Evolutionary conservation across 2,888 invertebrate genomes (phyloP).

Genomic region (Lithophane leautieri): DNA sequence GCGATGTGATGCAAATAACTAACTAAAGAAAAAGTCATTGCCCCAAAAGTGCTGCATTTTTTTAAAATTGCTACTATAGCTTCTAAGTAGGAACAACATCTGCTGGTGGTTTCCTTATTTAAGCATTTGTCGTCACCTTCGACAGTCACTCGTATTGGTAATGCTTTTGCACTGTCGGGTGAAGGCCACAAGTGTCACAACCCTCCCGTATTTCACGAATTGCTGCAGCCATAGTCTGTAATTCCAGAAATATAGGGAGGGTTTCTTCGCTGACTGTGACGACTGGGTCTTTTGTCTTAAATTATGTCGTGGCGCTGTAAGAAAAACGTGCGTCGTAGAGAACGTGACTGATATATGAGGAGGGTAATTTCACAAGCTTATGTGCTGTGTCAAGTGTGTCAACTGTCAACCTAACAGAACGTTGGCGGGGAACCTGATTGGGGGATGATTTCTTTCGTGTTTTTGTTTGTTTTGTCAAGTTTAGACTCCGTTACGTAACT

Average conservation of each 20-base stretch:
- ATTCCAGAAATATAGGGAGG: background rate
- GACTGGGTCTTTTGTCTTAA: background rate
- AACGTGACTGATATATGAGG: slow-evolving; percentile 47
- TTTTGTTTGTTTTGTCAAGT: slow-evolving; percentile 32
- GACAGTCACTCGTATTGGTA: background rate
- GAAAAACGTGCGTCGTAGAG: slow-evolving; percentile 26
- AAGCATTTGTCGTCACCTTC: background rate
- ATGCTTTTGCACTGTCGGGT: background rate
- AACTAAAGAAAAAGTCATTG: no score
- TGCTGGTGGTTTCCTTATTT: background rate
- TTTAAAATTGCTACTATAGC: no score
- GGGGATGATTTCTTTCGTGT: slow-evolving; percentile 28
- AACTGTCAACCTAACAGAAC: slow-evolving; percentile 25
- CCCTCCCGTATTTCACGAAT: background rate
- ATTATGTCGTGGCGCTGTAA: background rate
- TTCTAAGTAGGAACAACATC: no score
- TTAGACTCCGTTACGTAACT: background rate
- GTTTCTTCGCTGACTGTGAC: background rate
- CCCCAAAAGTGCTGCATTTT: background rate
- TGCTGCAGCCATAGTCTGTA: background rate
- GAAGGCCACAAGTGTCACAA: background rate
- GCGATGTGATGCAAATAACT: background rate
- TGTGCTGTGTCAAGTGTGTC: slow-evolving; percentile 30
- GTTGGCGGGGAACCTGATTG: slow-evolving; percentile 22
- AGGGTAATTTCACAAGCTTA: slow-evolving; percentile 48